Evolutionary conservation across 1,140 invertebrate species (phyloP).

Genomic region (Coenobita brevimanus): DNA sequence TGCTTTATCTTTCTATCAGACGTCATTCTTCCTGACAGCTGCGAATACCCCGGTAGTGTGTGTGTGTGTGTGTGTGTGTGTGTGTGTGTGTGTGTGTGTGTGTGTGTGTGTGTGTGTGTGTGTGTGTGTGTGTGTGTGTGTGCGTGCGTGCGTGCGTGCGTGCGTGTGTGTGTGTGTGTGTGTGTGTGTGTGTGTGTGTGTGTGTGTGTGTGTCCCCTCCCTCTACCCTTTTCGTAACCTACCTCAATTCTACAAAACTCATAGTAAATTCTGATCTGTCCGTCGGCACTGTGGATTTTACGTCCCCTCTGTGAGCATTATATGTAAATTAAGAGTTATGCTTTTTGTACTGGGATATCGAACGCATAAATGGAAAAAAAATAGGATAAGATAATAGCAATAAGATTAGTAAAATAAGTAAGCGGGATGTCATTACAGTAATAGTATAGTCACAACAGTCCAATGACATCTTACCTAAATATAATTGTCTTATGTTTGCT

Average conservation of each 20-base stretch:
- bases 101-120: background rate
- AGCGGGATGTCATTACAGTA: background rate
- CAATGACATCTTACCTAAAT: background rate
- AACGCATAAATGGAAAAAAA: too few species aligned
- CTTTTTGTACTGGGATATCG: too few species aligned
- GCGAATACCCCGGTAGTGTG: background rate
- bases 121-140: background rate
- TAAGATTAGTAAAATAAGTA: background rate
- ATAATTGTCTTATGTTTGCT: background rate
- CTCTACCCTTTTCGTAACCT: too few species aligned
- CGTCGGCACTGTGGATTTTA: too few species aligned
- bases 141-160: background rate
- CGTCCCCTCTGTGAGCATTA: too few species aligned
- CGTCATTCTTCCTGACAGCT: background rate
- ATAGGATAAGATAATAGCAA: background rate
- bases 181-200: too few species aligned
- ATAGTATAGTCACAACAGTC: background rate
- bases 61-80: background rate
- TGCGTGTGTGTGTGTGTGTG: background rate
- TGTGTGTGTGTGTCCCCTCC: too few species aligned
- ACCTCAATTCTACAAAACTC: too few species aligned
- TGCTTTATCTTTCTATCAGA: background rate
- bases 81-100: background rate
- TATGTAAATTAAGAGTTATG: too few species aligned
- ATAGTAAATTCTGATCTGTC: too few species aligned